Percentiles rank a stretch among this genome's conserved stretches.
Evolutionary conservation across 2,113 vertebrate genomes (phyloP).

Genomic region (Genyomyrus donnyi): DNA sequence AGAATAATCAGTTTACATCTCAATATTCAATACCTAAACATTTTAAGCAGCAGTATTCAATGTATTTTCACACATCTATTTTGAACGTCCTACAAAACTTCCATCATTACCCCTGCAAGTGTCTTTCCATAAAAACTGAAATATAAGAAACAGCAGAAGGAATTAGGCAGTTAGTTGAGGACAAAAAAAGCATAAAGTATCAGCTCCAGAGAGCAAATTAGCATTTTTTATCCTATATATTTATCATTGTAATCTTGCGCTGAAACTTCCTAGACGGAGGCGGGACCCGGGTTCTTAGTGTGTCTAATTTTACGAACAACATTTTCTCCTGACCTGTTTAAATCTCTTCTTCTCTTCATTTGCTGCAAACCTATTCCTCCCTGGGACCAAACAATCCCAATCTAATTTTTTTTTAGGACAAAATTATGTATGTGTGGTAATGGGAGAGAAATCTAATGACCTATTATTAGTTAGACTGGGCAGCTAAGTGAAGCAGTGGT

Average conservation of each 20-base stretch:
- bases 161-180: not conserved
- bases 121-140: not conserved
- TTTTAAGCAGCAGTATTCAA: not conserved
- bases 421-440: constrained; percentile 68
- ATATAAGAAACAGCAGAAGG: not conserved
- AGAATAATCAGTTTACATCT: not conserved
- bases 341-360: constrained; percentile 50
- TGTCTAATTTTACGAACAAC: constrained; percentile 57
- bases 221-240: not conserved
- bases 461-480: constrained; percentile 63
- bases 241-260: not conserved
- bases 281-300: not conserved
- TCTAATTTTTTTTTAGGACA: constrained; percentile 57
- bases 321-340: constrained; percentile 64
- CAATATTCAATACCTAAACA: not conserved
- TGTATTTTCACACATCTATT: not conserved
- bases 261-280: not conserved
- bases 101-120: not conserved
- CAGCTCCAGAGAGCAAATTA: not conserved
- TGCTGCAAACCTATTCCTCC: constrained; percentile 47
- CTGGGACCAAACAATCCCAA: constrained; percentile 70
- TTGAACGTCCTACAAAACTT: not conserved
- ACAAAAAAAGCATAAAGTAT: not conserved
- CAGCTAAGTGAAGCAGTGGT: constrained; percentile 3
- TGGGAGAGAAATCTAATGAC: constrained; percentile 66